These are phyloP conservation scores for Sardina pilchardus DNA, from an alignment of 2,113 vertebrate genomes.

Conservation along the genomic window DNA sequence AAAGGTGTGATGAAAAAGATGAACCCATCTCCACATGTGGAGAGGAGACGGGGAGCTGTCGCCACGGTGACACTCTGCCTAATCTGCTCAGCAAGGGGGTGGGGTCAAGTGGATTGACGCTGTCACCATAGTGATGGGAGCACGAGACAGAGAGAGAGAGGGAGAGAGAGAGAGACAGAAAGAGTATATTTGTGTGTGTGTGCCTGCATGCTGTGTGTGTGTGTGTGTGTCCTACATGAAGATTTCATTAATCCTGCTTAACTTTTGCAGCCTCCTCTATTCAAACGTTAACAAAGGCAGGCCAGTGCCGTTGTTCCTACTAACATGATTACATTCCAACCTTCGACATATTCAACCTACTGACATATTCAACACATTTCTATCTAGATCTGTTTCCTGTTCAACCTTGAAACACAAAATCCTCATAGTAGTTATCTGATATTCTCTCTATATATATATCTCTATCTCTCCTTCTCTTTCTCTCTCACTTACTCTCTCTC, in stretches of 20 bases:
- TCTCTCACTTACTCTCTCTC: neutral
- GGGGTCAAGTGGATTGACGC: neutral
- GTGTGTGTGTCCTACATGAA: neutral
- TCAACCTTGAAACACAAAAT: neutral
- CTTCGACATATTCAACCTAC: neutral
- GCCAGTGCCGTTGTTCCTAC: neutral
- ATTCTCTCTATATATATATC: too few relatives aligned
- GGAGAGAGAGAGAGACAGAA: neutral
- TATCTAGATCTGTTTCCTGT: neutral
- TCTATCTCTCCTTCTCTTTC: neutral
- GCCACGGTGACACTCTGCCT: neutral
- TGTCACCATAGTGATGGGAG: neutral
- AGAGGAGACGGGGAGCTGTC: neutral
- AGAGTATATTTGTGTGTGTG: neutral
- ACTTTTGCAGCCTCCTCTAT: slow-evolving; percentile 2
- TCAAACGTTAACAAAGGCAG: neutral
- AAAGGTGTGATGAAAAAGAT: neutral
- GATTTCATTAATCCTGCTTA: slow-evolving; percentile 9
- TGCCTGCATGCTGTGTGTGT: neutral
- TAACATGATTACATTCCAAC: neutral
- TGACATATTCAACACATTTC: neutral
- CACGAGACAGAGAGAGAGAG: neutral
- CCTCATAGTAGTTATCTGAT: neutral
- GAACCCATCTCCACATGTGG: neutral
- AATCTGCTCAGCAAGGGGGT: neutral